Evolutionary conservation across 1,140 invertebrate genomes (phyloP).

Genomic region (Eriosoma lanigerum): DNA sequence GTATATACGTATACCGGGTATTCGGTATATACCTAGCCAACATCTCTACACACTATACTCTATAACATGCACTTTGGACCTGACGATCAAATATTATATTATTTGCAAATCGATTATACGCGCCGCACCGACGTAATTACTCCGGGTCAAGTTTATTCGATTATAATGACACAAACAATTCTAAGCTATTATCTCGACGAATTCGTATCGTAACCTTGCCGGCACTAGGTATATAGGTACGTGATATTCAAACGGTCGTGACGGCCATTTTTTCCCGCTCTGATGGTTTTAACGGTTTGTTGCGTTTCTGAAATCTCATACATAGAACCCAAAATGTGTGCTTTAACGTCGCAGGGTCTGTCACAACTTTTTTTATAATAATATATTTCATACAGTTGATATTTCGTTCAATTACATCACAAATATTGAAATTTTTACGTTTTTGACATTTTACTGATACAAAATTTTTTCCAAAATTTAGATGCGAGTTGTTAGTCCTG

Average conservation of each 20-base stretch:
- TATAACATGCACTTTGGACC: not conserved
- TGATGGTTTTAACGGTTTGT: not conserved
- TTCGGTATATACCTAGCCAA: no score
- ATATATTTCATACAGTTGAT: no score
- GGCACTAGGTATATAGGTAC: not conserved
- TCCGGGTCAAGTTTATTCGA: constrained; percentile 40
- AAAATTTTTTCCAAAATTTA: constrained; percentile 57
- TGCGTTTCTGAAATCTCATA: not conserved
- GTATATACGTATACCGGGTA: no score
- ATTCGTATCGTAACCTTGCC: constrained; percentile 9
- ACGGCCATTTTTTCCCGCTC: constrained; percentile 22
- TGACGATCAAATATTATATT: not conserved
- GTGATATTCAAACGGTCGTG: not conserved
- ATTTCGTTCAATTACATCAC: no score
- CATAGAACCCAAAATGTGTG: no score
- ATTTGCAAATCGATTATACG: not conserved
- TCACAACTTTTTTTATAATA: no score
- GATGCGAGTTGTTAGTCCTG: constrained; percentile 65
- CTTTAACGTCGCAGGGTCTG: no score
- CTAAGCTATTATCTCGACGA: constrained; percentile 2
- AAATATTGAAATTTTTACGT: no score
- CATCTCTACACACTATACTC: no score
- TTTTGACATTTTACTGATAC: not conserved
- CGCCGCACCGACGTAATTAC: not conserved
- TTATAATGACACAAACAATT: constrained; percentile 35